Evolutionary conservation across 1,140 invertebrate genomes (phyloP).

Genomic region (Marisa cornuarietis): DNA sequence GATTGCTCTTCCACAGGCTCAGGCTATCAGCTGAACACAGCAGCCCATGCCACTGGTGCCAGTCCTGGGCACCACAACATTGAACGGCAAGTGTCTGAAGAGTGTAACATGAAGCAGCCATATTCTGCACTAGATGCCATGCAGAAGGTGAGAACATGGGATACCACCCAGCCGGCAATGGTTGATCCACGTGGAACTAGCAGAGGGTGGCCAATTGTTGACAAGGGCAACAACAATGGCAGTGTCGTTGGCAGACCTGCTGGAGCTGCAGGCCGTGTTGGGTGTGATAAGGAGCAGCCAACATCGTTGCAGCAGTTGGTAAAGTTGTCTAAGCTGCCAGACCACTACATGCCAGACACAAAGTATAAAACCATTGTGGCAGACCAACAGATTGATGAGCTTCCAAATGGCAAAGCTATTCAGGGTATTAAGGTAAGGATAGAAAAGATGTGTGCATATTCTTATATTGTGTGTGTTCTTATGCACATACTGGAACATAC

Average conservation of each 20-base stretch:
- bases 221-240: conserved; percentile 1
- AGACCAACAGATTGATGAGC: conserved; percentile 38
- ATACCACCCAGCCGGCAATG: not conserved
- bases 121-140: not conserved
- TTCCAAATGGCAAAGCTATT: not conserved
- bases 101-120: conserved; percentile 28
- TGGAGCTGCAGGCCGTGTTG: not conserved
- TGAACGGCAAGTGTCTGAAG: conserved; percentile 26
- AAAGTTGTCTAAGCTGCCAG: conserved; percentile 34
- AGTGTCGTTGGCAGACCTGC: not conserved
- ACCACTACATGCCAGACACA: conserved; percentile 34
- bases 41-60: no score
- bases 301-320: conserved; percentile 31
- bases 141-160: not conserved
- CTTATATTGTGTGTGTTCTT: no score
- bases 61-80: conserved; percentile 2
- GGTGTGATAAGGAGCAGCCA: conserved; percentile 12
- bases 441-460: no score
- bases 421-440: no score
- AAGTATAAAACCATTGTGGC: conserved; percentile 37
- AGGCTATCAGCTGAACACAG: not conserved
- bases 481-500: no score
- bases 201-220: not conserved
- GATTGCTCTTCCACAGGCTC: conserved; percentile 6
- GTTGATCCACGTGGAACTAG: not conserved